A percentile compares a stretch with the other conserved stretches of the same genome.
These are phyloP conservation scores for Anguilla rostrata DNA, from an alignment of 2,113 vertebrate species.

Conservation along the genomic window DNA sequence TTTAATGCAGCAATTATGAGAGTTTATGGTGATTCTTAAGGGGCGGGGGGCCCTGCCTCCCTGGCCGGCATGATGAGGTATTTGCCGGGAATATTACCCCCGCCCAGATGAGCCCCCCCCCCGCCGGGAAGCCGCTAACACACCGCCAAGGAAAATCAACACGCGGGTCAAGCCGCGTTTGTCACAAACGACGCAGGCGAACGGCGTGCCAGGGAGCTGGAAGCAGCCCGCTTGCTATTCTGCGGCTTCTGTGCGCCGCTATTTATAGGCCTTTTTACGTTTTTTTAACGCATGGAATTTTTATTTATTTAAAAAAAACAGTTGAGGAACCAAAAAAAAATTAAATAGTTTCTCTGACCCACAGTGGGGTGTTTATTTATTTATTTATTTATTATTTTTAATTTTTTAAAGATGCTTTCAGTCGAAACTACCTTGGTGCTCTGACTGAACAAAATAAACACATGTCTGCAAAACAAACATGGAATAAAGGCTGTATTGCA, in stretches of 20 bases:
- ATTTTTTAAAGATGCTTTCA: constrained; percentile 51
- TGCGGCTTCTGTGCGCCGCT: not conserved
- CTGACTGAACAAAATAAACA: constrained; percentile 59
- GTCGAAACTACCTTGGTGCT: constrained; percentile 40
- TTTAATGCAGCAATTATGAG: constrained; percentile 99
- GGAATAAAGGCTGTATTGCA: constrained; percentile 58
- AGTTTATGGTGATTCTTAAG: constrained; percentile 92
- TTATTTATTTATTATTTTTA: constrained; percentile 37
- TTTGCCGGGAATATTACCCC: constrained; percentile 65
- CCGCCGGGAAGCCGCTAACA: constrained; percentile 60
- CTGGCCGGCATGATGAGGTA: constrained; percentile 79
- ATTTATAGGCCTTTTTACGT: not conserved
- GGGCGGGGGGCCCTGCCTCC: constrained; percentile 49
- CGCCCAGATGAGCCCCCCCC: constrained; percentile 67
- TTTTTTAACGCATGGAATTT: not conserved
- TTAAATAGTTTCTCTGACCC: not conserved
- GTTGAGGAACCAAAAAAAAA: not conserved
- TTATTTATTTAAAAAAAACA: not conserved
- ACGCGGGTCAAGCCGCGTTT: constrained; percentile 59
- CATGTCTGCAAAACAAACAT: constrained; percentile 61
- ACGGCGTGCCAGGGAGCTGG: constrained; percentile 48
- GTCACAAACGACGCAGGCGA: constrained; percentile 64
- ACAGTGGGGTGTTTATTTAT: not conserved
- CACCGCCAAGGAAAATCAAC: constrained; percentile 66
- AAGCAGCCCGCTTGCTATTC: not conserved